Percentiles rank a stretch among this genome's conserved stretches.
Conservation (phyloP, 1,140 invertebrate species). For the Drosophila subpulchrella region DNA sequence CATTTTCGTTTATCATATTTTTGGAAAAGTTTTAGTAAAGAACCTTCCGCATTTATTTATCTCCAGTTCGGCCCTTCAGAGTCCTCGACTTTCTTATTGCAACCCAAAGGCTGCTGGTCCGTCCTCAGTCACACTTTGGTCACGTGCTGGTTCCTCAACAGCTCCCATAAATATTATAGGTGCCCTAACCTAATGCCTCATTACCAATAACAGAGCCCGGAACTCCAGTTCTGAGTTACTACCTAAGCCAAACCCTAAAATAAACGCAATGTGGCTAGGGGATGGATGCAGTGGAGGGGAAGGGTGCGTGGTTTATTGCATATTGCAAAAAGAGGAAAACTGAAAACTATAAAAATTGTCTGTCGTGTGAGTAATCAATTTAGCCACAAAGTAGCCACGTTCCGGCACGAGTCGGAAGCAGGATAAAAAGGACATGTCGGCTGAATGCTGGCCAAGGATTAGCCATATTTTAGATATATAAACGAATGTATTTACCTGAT, state of each 20-base stretch:
- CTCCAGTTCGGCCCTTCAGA: not conserved
- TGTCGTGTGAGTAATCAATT: constrained; percentile 79
- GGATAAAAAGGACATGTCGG: constrained; percentile 53
- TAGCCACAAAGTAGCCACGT: constrained; percentile 80
- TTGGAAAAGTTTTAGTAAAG: not conserved
- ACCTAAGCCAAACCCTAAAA: constrained; percentile 37
- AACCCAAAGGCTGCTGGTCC: not conserved
- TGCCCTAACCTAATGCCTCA: constrained; percentile 37
- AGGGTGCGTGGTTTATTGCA: constrained; percentile 37
- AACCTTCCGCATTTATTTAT: not conserved
- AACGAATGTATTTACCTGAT: constrained; percentile 70
- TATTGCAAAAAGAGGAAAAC: constrained; percentile 31
- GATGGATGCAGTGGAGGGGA: constrained; percentile 29
- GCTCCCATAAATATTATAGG: constrained; percentile 44
- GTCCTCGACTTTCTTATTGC: constrained; percentile 5
- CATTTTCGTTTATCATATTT: not conserved
- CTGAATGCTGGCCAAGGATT: constrained; percentile 75
- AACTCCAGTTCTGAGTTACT: constrained; percentile 35
- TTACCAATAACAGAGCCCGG: constrained; percentile 30
- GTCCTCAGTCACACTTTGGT: constrained; percentile 60
- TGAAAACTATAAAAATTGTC: constrained; percentile 47
- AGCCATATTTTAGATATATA: constrained; percentile 21
- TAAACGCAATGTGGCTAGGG: constrained; percentile 23
- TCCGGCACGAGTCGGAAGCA: constrained; percentile 48
- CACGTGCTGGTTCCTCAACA: constrained; percentile 59